Base-by-base conservation (phyloP, 2,888 invertebrate species). In the Xylocampa areola region DNA sequence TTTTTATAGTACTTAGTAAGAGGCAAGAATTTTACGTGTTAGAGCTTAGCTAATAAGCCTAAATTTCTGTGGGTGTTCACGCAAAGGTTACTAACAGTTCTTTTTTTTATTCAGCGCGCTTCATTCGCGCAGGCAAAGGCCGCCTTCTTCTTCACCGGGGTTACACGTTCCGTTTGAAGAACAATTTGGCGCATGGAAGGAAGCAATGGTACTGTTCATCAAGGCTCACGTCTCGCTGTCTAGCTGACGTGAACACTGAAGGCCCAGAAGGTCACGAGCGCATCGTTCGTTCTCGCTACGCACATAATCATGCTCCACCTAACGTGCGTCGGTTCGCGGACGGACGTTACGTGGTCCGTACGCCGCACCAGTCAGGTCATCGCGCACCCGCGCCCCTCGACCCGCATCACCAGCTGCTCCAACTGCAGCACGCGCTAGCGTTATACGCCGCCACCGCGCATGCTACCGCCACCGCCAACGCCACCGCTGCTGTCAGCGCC, bases 161-260 rank as follows among this genome's bases (percentile, higher is more conserved):
- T 29, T 94, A 94, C 81, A 94, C 94, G 25, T 94, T 94, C 77
- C 91, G 93, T 41, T 81, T 94, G 80, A 94, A 94, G 84, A 94
- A 94, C 75, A 92, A 93, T 69, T 76, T 93, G 83, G 93, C 93
- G n/a, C 93, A 93, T 71, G 92, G 94, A 1, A 88, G 93, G 70
- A 94, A 94, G 84, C 93, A 94, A 75, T 94, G 93, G 94, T 93
- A 94, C 77, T 94, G 94, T 76, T 94, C 94, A 13, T 94, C 93
- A 48, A 87, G 94, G 30, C 85, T 93, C 48, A 94, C 93, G 10
- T 93, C 94, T 29, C 92, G 94, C 70, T 94, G 94, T 77, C 85
- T 93, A 37, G 92, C 93, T 60, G 92, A 94, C 72, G 94, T 94
- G 14, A 93, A 93, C 78, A 94, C 94, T 19, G 94, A 93, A 73